Conservation (phyloP, 2,888 invertebrate genomes). For the Cotesia congregata region DNA sequence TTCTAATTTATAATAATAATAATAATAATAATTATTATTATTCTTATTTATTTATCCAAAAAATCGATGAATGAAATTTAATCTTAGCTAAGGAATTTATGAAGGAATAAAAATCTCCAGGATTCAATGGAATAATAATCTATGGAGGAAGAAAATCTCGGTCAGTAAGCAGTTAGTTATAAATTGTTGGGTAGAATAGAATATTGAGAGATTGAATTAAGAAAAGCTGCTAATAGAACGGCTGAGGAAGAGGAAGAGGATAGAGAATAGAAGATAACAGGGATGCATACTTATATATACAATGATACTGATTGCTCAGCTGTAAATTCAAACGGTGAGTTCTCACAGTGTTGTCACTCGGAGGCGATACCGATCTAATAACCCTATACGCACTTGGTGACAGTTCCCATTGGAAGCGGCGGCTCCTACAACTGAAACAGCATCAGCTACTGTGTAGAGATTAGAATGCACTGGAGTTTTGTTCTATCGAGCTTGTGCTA, state of each 20-base stretch:
- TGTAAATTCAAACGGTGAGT: conserved; percentile 51
- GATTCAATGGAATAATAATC: conserved; percentile 19
- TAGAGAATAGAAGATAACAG: conserved; percentile 13
- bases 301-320: conserved; percentile 34
- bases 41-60: background rate
- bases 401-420: conserved; percentile 42
- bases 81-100: background rate
- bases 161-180: conserved; percentile 31
- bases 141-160: conserved; percentile 28
- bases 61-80: background rate
- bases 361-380: conserved; percentile 53
- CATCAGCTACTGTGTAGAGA: conserved; percentile 10
- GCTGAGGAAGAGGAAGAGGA: conserved; percentile 8
- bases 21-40: too few relatives aligned
- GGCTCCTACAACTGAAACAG: conserved; percentile 36
- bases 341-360: conserved; percentile 52
- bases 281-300: conserved; percentile 7
- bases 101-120: background rate
- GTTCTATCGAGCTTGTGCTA: too few relatives aligned
- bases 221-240: conserved; percentile 2
- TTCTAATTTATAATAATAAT: too few relatives aligned
- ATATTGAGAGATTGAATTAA: background rate
- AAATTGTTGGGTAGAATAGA: background rate
- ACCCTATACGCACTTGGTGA: conserved; percentile 52
- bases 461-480: too few relatives aligned